Evolutionary conservation across 2,888 invertebrate genomes (phyloP), one percentile per base, ranked within the genome.

Genomic region (Leucoma salicis): DNA sequence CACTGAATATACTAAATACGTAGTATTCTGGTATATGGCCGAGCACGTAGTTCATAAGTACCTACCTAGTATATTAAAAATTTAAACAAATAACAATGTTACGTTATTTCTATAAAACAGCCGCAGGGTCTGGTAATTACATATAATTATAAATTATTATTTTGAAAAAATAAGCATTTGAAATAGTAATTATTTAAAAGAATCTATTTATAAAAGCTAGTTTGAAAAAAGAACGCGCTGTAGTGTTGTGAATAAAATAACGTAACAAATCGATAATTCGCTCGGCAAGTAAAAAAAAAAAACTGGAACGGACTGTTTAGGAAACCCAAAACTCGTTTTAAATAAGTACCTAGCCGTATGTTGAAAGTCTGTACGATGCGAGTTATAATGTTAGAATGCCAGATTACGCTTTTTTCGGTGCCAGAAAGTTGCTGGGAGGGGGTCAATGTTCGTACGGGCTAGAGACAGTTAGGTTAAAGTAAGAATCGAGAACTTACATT

Each of bases 291-390:
- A 8, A 50, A 63, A 69, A 70, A 66, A 67, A 69, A 74, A 71
- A 76, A 70, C 61, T 73, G 52, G 72, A 67, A 70, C 71, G 58
- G 35, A 32, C 42, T 69, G 76, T 72, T 74, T 76, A 70, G 70
- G 72, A 73, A 74, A 75, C 70, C 64, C 53, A 67, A 75, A 80
- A 80, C 81, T 68, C 44, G 81, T 81, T 76, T 74, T 40, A 29
- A 49, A 46, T 59, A 50, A 50, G 65, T 66, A 65, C 57, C 48
- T 60, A 63, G 35, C n/a, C 18, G 43, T 16, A 31, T 45, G 21
- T 40, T 31, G 39, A 44, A 42, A 39, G 49, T 39, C 28, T 8
- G 43, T 37, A 33, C 48, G 36, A 40, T 39, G 14, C 28, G 15
- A 45, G 39, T 44, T 46, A 31, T 47, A 35, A 44, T 42, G 28